Evolutionary conservation across 2,888 invertebrate species (phyloP).

Genomic region (Lithophane leautieri): DNA sequence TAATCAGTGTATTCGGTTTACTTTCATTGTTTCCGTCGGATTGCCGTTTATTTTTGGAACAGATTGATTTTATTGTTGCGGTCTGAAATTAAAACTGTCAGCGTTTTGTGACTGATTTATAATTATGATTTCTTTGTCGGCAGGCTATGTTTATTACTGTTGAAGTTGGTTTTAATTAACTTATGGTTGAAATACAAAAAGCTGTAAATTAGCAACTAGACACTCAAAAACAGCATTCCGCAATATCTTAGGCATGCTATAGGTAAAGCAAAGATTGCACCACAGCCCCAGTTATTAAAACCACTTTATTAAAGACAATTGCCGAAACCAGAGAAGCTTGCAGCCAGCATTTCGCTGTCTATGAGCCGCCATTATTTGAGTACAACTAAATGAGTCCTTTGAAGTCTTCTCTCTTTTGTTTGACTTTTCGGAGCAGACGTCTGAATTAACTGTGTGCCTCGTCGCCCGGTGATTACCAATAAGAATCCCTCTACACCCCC

Average conservation of each 20-base stretch:
- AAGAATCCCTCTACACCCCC: conserved; percentile 63
- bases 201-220: too few species aligned
- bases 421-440: conserved; percentile 80
- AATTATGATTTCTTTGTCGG: conserved; percentile 4
- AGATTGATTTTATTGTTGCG: conserved; percentile 54
- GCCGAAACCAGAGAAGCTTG: conserved; percentile 38
- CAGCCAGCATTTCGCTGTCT: conserved; percentile 49
- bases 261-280: conserved; percentile 22
- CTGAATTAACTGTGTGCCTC: conserved; percentile 73
- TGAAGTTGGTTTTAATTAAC: conserved; percentile 5
- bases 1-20: conserved; percentile 69
- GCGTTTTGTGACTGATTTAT: conserved; percentile 14
- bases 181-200: background rate
- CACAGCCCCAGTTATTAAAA: conserved; percentile 44
- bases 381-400: conserved; percentile 83
- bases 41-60: conserved; percentile 49
- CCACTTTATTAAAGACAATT: conserved; percentile 41
- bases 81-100: conserved; percentile 44
- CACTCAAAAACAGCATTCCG: too few species aligned
- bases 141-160: background rate
- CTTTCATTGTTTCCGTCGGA: conserved; percentile 60
- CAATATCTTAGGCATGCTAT: conserved; percentile 16
- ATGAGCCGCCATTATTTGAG: conserved; percentile 77
- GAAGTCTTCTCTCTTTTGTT: conserved; percentile 81
- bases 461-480: conserved; percentile 78